Conservation (phyloP, 2,797 vertebrate species). For the Glyptemys insculpta region DNA sequence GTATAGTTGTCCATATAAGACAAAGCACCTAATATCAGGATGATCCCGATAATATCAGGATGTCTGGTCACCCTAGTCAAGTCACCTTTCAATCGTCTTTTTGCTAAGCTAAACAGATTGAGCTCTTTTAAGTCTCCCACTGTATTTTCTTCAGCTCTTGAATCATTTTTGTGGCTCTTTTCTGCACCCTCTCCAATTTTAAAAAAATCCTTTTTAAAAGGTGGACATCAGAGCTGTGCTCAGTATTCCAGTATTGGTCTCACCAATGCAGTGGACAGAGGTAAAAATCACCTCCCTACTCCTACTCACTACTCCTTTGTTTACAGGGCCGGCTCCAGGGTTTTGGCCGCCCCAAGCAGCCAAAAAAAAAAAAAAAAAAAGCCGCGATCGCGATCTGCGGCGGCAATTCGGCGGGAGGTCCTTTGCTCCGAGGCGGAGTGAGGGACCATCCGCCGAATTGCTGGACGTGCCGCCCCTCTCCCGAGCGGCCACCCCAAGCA, state of each 20-base stretch:
- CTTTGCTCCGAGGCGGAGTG: too few species aligned
- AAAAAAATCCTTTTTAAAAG: constrained; percentile 41
- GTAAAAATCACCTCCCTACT: constrained; percentile 27
- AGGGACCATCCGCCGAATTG: too few species aligned
- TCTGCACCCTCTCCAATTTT: constrained; percentile 26
- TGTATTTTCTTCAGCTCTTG: constrained; percentile 21
- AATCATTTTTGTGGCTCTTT: neutral
- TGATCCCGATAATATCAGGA: neutral
- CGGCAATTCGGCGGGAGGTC: too few species aligned
- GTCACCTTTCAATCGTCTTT: neutral
- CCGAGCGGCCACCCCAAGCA: too few species aligned
- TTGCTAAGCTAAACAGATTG: constrained; percentile 3
- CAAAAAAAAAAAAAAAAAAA: too few species aligned
- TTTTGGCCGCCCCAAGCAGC: too few species aligned
- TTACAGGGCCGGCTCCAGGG: neutral
- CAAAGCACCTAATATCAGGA: neutral
- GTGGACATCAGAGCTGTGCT: neutral
- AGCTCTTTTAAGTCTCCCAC: constrained; percentile 5
- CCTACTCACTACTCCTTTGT: neutral
- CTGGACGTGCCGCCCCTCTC: too few species aligned
- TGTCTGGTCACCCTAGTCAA: constrained; percentile 7
- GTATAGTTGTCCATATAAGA: neutral
- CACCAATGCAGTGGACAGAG: constrained; percentile 7
- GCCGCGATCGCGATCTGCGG: too few species aligned
- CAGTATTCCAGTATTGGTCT: constrained; percentile 41